Evolutionary conservation across 2,113 vertebrate species (phyloP).

Genomic region (Emydocephalus ijimae): DNA sequence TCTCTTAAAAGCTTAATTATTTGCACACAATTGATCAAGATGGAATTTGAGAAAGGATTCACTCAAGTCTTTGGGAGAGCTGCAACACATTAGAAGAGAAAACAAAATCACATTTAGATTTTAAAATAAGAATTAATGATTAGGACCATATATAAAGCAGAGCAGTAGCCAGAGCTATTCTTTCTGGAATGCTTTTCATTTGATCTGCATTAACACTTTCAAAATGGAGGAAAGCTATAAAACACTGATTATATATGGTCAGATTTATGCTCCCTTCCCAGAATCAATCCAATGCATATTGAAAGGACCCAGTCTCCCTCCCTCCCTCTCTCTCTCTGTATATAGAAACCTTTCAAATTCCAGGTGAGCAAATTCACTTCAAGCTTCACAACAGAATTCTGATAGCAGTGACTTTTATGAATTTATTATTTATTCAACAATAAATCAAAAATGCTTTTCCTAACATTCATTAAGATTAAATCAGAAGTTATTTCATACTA

Average conservation of each 20-base stretch:
- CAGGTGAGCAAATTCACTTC: slow-evolving; percentile 3
- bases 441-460: slow-evolving; percentile 31
- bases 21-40: slow-evolving; percentile 86
- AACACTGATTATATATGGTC: slow-evolving; percentile 71
- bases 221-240: slow-evolving; percentile 73
- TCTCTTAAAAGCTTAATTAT: slow-evolving; percentile 87
- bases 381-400: not conserved
- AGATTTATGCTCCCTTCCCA: slow-evolving; percentile 65
- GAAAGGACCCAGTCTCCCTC: slow-evolving; percentile 14
- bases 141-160: slow-evolving; percentile 50
- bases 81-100: slow-evolving; percentile 77
- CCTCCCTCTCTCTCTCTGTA: too few relatives aligned
- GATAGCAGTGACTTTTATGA: not conserved
- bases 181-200: slow-evolving; percentile 76
- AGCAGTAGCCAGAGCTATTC: slow-evolving; percentile 58
- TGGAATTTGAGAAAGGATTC: slow-evolving; percentile 77
- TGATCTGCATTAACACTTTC: slow-evolving; percentile 82
- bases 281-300: slow-evolving; percentile 50
- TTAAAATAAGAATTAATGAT: slow-evolving; percentile 78
- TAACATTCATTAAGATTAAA: slow-evolving; percentile 38
- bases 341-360: not conserved
- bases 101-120: slow-evolving; percentile 79
- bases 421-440: not conserved
- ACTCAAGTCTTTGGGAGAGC: slow-evolving; percentile 70
- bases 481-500: slow-evolving; percentile 55